Evolutionary conservation across 2,113 vertebrate genomes (phyloP).

Genomic region (Pterocles gutturalis): DNA sequence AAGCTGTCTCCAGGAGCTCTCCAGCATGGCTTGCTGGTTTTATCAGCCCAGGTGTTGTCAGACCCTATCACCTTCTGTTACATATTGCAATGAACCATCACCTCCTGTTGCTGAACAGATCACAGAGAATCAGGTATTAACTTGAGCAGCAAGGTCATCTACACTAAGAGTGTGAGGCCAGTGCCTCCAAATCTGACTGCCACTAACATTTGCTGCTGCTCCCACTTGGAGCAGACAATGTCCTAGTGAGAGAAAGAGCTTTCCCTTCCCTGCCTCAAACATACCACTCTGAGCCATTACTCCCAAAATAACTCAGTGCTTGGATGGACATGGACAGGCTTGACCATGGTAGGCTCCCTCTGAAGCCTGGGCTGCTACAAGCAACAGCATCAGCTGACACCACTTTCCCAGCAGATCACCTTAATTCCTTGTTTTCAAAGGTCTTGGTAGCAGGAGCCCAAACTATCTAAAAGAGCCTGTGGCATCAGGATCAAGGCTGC

Average conservation of each 20-base stretch:
- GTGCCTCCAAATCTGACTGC: background rate
- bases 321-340: too few species aligned
- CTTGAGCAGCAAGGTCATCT: fast-evolving
- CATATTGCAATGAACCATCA: background rate
- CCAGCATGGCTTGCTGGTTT: background rate
- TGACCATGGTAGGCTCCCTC: background rate
- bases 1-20: background rate
- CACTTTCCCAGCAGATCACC: background rate
- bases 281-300: background rate
- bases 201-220: background rate
- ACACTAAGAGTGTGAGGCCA: background rate
- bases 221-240: fast-evolving
- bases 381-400: background rate
- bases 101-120: background rate
- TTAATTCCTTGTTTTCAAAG: background rate
- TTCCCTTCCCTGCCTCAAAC: background rate
- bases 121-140: background rate
- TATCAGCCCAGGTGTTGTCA: background rate
- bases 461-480: background rate
- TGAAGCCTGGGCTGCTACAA: background rate
- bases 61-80: background rate
- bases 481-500: background rate
- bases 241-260: background rate
- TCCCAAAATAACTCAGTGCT: background rate
- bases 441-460: background rate